Evolutionary conservation across 2,888 invertebrate species (phyloP).

Genomic region (Drosophila anomalata): DNA sequence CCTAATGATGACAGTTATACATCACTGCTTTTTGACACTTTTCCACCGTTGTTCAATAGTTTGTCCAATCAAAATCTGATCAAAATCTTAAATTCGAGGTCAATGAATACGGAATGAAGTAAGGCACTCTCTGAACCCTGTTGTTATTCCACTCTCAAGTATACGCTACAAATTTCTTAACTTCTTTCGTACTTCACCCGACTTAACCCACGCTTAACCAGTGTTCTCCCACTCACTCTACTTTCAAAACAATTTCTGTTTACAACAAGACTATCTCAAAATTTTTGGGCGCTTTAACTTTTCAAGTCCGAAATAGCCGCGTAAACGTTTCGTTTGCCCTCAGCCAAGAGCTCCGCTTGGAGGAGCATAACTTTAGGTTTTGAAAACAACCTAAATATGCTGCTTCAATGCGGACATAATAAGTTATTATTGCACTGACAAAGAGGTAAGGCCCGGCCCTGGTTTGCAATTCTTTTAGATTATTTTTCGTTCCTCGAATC

Average conservation of each 20-base stretch:
- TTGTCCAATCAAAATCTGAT: slow-evolving; percentile 18
- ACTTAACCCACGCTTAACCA: slow-evolving; percentile 75
- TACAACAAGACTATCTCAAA: slow-evolving; percentile 50
- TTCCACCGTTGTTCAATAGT: slow-evolving; percentile 14
- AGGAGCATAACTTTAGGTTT: slow-evolving; percentile 21
- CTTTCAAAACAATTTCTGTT: slow-evolving; percentile 40
- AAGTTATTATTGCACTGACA: slow-evolving; percentile 20
- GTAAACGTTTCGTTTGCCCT: slow-evolving; percentile 81
- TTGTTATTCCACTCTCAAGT: slow-evolving; percentile 28
- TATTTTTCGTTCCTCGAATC: slow-evolving; percentile 28
- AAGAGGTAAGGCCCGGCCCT: slow-evolving; percentile 67
- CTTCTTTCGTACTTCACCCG: slow-evolving; percentile 49
- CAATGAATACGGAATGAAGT: slow-evolving; percentile 70
- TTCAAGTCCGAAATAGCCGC: slow-evolving; percentile 83
- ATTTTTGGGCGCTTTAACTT: slow-evolving; percentile 82
- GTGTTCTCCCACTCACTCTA: slow-evolving; percentile 81
- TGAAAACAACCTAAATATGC: slow-evolving; percentile 47
- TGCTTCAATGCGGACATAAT: slow-evolving; percentile 48
- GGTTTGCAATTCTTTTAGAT: slow-evolving; percentile 61
- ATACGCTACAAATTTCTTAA: slow-evolving; percentile 38
- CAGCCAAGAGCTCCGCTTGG: slow-evolving; percentile 28
- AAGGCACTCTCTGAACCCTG: slow-evolving; percentile 68
- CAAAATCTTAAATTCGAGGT: slow-evolving; percentile 47
- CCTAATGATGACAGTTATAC: slow-evolving; percentile 46
- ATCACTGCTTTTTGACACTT: slow-evolving; percentile 62